A percentile compares a stretch with the other conserved stretches of the same genome.
These are phyloP conservation scores for Gallinago paraguaiae DNA, from an alignment of 2,113 vertebrate genomes.

Conservation along the genomic window DNA sequence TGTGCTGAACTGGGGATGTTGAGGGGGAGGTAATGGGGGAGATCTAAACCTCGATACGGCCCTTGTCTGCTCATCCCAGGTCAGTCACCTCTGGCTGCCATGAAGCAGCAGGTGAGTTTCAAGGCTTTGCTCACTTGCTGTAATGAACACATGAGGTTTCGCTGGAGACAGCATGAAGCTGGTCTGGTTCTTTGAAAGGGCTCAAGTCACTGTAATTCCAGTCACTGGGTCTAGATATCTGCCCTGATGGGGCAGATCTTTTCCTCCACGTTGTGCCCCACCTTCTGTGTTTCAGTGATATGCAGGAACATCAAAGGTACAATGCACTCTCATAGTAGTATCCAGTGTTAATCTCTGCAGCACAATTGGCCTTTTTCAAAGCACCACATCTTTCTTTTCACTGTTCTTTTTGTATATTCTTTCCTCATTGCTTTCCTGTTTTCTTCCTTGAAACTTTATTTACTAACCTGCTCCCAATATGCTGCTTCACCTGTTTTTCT, in stretches of 20 bases:
- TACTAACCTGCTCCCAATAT: not conserved
- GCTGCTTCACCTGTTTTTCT: not conserved
- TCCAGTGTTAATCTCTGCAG: not conserved
- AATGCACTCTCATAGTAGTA: not conserved
- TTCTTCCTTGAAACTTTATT: not conserved
- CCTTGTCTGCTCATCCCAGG: not conserved
- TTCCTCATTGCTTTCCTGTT: not conserved
- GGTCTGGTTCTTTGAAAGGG: slow-evolving; percentile 1
- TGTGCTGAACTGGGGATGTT: not conserved
- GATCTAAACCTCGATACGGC: not conserved
- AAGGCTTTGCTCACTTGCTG: not conserved
- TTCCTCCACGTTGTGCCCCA: not conserved
- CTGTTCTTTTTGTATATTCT: not conserved
- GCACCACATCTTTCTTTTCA: not conserved
- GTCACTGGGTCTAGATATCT: not conserved
- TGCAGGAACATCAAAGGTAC: not conserved
- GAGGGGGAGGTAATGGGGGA: not conserved
- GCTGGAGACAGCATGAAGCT: not conserved
- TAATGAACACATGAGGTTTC: not conserved
- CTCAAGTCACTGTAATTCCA: not conserved
- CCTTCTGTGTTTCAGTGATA: not conserved
- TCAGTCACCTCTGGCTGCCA: not conserved
- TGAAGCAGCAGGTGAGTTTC: not conserved
- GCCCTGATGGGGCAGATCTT: not conserved
- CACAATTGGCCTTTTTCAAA: not conserved